These are phyloP conservation scores for Plotosus lineatus DNA, from an alignment of 2,113 vertebrate genomes.

Conservation along the genomic window DNA sequence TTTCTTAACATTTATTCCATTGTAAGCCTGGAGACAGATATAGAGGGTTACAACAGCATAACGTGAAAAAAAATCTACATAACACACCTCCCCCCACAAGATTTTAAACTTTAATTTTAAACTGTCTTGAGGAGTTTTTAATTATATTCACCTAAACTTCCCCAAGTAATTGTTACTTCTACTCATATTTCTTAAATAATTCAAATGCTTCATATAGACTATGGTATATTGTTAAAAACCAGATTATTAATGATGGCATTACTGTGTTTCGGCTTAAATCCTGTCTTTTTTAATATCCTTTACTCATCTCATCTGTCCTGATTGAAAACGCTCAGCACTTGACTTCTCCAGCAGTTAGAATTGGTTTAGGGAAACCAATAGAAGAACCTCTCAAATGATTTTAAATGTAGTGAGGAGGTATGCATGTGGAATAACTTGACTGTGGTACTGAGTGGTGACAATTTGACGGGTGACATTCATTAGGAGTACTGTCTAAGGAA, in stretches of 20 bases:
- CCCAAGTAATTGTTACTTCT: no score
- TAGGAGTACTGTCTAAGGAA: background rate
- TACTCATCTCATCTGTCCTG: constrained; percentile 68
- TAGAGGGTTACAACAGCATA: no score
- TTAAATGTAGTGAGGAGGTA: background rate
- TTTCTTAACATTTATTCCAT: no score
- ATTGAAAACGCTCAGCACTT: constrained; percentile 65
- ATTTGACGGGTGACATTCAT: constrained; percentile 14
- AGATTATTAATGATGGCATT: constrained; percentile 53
- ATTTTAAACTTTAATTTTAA: no score
- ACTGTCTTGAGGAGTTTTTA: no score
- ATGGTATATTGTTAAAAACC: background rate
- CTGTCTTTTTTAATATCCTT: constrained; percentile 70
- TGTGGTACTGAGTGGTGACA: background rate
- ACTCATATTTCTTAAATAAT: background rate
- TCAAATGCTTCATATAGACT: background rate
- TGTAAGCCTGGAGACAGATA: no score
- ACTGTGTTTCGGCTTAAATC: constrained; percentile 67
- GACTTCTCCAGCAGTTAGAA: constrained; percentile 56
- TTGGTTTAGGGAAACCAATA: constrained; percentile 58
- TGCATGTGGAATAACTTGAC: constrained; percentile 15
- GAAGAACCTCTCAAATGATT: background rate
- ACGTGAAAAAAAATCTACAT: no score
- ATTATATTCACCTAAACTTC: no score
- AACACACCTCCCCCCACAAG: no score